Percentiles rank a stretch among this genome's conserved stretches.
Evolutionary conservation across 2,797 vertebrate species (phyloP).

Genomic region (Myotis pilosus): DNA sequence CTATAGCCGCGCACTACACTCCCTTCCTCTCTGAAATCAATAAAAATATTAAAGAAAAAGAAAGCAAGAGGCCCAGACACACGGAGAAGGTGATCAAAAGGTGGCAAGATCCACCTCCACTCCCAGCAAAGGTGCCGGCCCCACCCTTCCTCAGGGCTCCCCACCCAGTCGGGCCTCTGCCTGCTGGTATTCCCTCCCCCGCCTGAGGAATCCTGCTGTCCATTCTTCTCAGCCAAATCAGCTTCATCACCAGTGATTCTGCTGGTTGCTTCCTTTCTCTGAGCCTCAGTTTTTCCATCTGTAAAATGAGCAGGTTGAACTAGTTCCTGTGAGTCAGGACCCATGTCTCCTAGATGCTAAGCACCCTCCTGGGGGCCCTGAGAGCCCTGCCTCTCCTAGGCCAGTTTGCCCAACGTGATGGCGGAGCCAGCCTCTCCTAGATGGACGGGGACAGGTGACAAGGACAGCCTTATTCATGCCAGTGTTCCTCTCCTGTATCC

Average conservation of each 20-base stretch:
- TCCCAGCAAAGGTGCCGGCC: background rate
- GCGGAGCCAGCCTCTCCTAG: background rate
- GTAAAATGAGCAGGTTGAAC: conserved; percentile 26
- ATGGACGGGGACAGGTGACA: background rate
- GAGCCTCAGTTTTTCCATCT: conserved; percentile 46
- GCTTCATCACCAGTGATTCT: background rate
- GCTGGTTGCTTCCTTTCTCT: background rate
- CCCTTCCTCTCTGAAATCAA: too few species aligned
- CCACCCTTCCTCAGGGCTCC: background rate
- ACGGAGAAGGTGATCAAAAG: background rate
- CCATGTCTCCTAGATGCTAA: background rate
- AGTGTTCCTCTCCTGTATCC: background rate
- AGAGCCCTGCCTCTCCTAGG: background rate
- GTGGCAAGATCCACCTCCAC: background rate
- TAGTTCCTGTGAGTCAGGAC: conserved; percentile 21
- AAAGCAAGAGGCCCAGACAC: background rate
- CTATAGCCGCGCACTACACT: too few species aligned
- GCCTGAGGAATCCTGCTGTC: background rate
- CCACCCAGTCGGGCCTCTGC: too few species aligned
- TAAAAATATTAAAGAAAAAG: background rate
- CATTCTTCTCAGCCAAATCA: background rate
- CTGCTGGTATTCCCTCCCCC: background rate
- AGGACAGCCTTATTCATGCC: background rate
- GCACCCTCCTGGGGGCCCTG: background rate
- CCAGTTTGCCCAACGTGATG: background rate